These are phyloP conservation scores for Hyperopisus bebe DNA, from an alignment of 2,113 vertebrate species.

Conservation along the genomic window DNA sequence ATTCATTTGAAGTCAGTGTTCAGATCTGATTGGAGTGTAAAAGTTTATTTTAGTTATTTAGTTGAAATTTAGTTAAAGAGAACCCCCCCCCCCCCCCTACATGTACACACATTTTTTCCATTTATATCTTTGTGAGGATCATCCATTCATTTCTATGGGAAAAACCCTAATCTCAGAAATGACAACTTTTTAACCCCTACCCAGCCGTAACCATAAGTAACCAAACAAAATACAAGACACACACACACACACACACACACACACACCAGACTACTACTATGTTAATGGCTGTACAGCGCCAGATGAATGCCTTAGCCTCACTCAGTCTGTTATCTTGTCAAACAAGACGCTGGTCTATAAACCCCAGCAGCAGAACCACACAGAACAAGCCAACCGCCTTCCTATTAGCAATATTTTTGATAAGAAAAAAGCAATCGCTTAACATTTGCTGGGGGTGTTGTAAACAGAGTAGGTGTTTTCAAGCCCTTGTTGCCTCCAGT, in stretches of 20 bases:
- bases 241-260: not conserved
- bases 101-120: not conserved
- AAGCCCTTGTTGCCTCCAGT: conserved; percentile 4
- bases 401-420: not conserved
- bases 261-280: not conserved
- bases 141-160: not conserved
- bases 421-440: not conserved
- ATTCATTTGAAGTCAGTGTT: not conserved
- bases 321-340: not conserved
- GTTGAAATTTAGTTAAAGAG: not conserved
- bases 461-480: not conserved
- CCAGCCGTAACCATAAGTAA: not conserved
- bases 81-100: not conserved
- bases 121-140: not conserved
- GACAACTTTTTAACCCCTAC: not conserved
- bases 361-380: not conserved
- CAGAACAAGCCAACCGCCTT: not conserved
- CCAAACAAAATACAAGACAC: not conserved
- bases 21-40: not conserved
- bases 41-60: not conserved
- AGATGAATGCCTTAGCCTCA: not conserved
- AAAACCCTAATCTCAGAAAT: not conserved
- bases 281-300: not conserved
- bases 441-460: not conserved
- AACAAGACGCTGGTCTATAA: not conserved